Evolutionary conservation across 2,888 invertebrate genomes (phyloP).

Genomic region (Cerastis rubricosa): DNA sequence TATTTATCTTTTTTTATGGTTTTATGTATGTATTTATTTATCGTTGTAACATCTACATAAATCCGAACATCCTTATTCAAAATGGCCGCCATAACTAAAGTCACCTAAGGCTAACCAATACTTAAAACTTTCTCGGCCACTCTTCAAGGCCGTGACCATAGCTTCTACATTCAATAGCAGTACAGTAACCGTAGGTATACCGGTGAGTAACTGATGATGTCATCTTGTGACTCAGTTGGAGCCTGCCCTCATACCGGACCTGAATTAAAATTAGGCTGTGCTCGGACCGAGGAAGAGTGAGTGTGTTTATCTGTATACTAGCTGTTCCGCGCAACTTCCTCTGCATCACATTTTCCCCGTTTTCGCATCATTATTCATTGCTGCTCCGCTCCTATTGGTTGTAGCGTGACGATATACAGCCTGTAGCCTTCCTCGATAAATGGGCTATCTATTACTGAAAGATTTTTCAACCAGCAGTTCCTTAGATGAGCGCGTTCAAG

Average conservation of each 20-base stretch:
- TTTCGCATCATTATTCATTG: too few relatives aligned
- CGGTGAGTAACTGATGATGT: slow-evolving; percentile 68
- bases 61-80: slow-evolving; percentile 6
- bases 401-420: too few relatives aligned
- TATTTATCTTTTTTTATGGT: too few relatives aligned
- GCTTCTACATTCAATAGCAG: slow-evolving; percentile 8
- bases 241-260: slow-evolving; percentile 63
- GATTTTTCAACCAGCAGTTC: too few relatives aligned
- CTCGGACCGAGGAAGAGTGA: slow-evolving; percentile 26
- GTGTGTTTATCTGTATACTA: not conserved
- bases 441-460: too few relatives aligned
- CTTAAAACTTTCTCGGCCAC: slow-evolving; percentile 47
- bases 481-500: too few relatives aligned
- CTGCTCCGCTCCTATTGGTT: too few relatives aligned
- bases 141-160: slow-evolving; percentile 33
- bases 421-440: too few relatives aligned
- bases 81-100: not conserved
- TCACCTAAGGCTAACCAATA: not conserved
- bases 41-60: not conserved
- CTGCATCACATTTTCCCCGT: too few relatives aligned
- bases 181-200: not conserved
- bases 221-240: slow-evolving; percentile 60
- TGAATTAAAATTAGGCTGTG: slow-evolving; percentile 51
- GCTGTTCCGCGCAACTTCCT: too few relatives aligned
- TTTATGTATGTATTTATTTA: too few relatives aligned